Conservation (phyloP, 92 coral and sea anemone species). For the Epizoanthus scotinus region DNA sequence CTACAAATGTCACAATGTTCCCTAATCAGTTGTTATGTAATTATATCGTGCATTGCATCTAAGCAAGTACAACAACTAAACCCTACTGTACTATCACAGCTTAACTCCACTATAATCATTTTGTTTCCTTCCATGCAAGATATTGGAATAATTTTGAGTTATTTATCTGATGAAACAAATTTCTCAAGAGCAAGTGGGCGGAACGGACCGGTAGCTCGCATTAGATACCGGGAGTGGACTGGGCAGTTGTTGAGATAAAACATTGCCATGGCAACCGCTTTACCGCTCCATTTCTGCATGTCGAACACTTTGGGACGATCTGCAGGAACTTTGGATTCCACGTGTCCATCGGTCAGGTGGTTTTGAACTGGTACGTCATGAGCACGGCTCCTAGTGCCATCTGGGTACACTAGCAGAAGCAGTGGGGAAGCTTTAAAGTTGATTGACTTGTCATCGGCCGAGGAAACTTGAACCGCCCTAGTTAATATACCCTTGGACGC, state of each 20-base stretch:
- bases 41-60: too few relatives aligned
- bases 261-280: background rate
- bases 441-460: background rate
- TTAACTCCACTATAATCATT: too few relatives aligned
- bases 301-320: conserved; percentile 10
- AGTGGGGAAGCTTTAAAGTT: background rate
- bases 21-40: too few relatives aligned
- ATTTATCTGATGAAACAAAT: background rate
- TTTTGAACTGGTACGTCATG: conserved; percentile 8
- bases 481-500: background rate
- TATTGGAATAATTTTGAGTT: too few relatives aligned
- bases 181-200: background rate
- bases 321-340: background rate
- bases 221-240: conserved; percentile 5
- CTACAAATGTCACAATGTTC: too few relatives aligned
- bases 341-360: background rate
- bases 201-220: background rate
- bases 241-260: background rate
- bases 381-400: background rate
- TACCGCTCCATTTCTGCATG: background rate
- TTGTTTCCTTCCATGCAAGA: too few relatives aligned
- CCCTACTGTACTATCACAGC: too few relatives aligned
- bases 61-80: too few relatives aligned
- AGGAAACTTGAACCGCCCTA: background rate
- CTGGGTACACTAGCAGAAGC: conserved; percentile 3